Evolutionary conservation across 1,140 invertebrate species (phyloP).

Genomic region (Drosophila subpulchrella): DNA sequence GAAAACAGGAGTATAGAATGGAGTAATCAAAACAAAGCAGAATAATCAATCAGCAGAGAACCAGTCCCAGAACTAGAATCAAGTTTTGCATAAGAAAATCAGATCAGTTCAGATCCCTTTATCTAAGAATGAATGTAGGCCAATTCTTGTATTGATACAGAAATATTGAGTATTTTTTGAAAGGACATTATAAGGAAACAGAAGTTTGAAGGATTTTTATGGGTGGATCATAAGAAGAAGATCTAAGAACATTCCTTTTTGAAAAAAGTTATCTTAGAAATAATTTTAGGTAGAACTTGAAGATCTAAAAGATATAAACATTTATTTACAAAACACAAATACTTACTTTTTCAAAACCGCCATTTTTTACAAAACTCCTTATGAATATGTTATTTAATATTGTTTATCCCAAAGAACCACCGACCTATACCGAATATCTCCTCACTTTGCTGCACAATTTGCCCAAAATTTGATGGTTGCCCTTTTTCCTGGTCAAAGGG

Average conservation of each 20-base stretch:
- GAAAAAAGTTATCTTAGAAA: too few species aligned
- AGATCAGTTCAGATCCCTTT: not conserved
- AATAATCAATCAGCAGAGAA: constrained; percentile 23
- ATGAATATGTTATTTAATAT: constrained; percentile 1
- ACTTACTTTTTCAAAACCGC: not conserved
- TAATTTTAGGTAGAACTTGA: too few species aligned
- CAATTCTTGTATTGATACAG: not conserved
- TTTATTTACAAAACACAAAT: not conserved
- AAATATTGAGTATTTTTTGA: too few species aligned
- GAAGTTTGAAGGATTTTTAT: too few species aligned
- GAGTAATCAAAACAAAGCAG: constrained; percentile 29
- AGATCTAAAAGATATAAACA: too few species aligned
- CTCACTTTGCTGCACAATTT: constrained; percentile 12
- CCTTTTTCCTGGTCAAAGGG: constrained; percentile 36
- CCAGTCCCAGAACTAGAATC: constrained; percentile 17
- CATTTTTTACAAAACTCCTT: not conserved
- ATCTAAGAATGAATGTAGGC: not conserved
- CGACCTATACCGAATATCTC: not conserved
- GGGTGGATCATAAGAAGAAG: too few species aligned
- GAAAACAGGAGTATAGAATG: constrained; percentile 11
- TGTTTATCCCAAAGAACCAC: not conserved
- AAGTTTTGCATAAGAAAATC: constrained; percentile 15
- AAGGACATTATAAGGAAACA: too few species aligned
- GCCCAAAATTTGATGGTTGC: constrained; percentile 31
- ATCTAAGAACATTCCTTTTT: too few species aligned